These are phyloP conservation scores for Pagetopsis macropterus DNA, from an alignment of 2,797 vertebrate species.

Conservation along the genomic window DNA sequence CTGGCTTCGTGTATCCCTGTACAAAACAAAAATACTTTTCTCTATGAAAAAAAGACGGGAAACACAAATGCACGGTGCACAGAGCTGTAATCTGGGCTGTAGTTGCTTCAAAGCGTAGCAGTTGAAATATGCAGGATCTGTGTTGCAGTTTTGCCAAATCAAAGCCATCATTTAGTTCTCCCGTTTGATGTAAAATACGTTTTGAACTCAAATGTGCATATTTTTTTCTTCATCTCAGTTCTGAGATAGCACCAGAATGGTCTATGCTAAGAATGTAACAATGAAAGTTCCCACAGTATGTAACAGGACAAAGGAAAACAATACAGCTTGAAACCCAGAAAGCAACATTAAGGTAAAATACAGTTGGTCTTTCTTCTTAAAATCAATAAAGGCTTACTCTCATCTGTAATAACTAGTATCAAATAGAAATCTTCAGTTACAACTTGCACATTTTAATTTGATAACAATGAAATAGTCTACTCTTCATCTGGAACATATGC, in stretches of 20 bases:
- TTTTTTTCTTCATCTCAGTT: slow-evolving; percentile 64
- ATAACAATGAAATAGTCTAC: too few species aligned
- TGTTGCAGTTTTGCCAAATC: slow-evolving; percentile 68
- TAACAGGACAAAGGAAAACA: slow-evolving; percentile 28
- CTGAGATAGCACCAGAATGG: slow-evolving; percentile 58
- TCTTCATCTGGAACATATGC: too few species aligned
- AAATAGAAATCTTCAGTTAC: too few species aligned
- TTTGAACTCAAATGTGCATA: slow-evolving; percentile 55
- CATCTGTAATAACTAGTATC: too few species aligned
- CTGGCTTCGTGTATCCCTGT: slow-evolving; percentile 49
- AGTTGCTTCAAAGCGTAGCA: slow-evolving; percentile 68
- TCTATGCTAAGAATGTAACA: slow-evolving; percentile 77
- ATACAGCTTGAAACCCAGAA: slow-evolving; percentile 3
- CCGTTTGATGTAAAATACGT: slow-evolving; percentile 71
- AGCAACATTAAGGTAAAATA: neutral
- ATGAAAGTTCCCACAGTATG: slow-evolving; percentile 71
- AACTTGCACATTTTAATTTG: too few species aligned
- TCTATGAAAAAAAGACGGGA: slow-evolving; percentile 50
- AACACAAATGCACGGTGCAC: slow-evolving; percentile 52
- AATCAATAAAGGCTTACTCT: too few species aligned
- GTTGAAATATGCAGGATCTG: slow-evolving; percentile 59
- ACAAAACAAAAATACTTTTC: slow-evolving; percentile 50
- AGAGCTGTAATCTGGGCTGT: slow-evolving; percentile 61
- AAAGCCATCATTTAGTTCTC: slow-evolving; percentile 64
- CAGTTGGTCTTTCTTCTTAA: too few species aligned